These are phyloP conservation scores for Callithrix jacchus DNA, from an alignment of 2,113 vertebrate genomes.

Conservation along the genomic window DNA sequence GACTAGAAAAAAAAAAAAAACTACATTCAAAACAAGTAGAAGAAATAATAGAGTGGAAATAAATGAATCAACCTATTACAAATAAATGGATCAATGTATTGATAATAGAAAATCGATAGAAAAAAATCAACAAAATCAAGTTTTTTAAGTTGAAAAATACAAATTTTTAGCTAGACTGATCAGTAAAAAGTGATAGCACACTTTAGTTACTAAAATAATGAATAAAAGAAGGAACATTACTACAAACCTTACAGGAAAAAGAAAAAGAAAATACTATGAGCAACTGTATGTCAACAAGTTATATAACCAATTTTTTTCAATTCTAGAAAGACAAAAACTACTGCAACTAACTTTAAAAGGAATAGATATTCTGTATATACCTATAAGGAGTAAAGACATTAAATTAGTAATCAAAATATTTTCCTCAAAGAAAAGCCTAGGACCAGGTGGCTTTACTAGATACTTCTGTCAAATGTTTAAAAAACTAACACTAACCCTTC, in stretches of 20 bases:
- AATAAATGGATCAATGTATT: neutral
- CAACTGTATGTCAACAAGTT: neutral
- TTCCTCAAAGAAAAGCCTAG: neutral
- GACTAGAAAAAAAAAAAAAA: neutral
- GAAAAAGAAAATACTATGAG: neutral
- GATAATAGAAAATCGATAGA: neutral
- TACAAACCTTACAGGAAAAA: neutral
- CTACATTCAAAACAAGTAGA: neutral
- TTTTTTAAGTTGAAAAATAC: neutral
- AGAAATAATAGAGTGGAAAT: neutral
- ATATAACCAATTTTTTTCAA: neutral
- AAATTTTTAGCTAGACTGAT: neutral
- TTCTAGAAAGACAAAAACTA: neutral
- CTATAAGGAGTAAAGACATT: neutral
- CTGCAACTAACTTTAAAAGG: neutral
- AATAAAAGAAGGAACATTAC: neutral
- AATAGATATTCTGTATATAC: neutral
- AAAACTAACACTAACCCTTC: neutral
- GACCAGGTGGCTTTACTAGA: neutral
- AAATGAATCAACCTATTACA: neutral
- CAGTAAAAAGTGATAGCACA: neutral
- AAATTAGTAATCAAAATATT: neutral
- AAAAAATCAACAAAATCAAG: neutral
- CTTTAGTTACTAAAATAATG: neutral
- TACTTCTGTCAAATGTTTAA: neutral